phyloP scores from a whole-genome alignment of 2,797 vertebrate species.

The Denticeps clupeoides region DNA sequence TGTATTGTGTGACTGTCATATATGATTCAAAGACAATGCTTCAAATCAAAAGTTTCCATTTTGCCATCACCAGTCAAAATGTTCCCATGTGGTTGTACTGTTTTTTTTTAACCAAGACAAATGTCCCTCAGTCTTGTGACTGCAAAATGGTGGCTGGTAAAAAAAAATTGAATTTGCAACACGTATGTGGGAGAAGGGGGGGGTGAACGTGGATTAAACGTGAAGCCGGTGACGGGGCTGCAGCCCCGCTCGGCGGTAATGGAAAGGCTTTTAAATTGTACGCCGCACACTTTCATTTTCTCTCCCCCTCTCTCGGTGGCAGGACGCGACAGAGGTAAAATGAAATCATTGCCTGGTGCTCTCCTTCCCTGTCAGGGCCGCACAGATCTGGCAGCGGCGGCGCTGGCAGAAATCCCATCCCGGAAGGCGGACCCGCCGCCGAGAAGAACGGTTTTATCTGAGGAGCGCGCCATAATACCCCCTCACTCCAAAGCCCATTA shows the following conservation, averaged over 20 bases:
- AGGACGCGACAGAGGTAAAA: constrained; percentile 15
- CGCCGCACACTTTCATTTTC: constrained; percentile 17
- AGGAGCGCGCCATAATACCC: constrained; percentile 4
- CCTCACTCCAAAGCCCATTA: constrained; percentile 25
- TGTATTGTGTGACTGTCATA: too few relatives aligned
- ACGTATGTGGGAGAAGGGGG: neutral
- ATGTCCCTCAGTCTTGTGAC: too few relatives aligned
- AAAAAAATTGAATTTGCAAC: too few relatives aligned
- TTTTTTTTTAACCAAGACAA: too few relatives aligned
- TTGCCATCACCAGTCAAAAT: too few relatives aligned
- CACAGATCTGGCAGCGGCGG: neutral
- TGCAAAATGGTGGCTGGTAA: too few relatives aligned
- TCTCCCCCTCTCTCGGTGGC: neutral
- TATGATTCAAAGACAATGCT: too few relatives aligned
- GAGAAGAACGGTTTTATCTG: constrained; percentile 10
- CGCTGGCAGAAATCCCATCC: neutral
- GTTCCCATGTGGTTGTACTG: too few relatives aligned
- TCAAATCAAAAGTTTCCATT: too few relatives aligned
- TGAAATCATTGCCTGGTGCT: constrained; percentile 14
- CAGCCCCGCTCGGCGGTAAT: constrained; percentile 22
- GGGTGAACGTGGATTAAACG: constrained; percentile 9
- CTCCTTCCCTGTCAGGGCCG: neutral
- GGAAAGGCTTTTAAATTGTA: constrained; percentile 20
- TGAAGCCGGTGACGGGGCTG: constrained; percentile 10
- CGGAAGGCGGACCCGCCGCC: neutral